These are phyloP conservation scores for Paraescarpia echinospica DNA, from an alignment of 1,140 invertebrate species.

Conservation along the genomic window DNA sequence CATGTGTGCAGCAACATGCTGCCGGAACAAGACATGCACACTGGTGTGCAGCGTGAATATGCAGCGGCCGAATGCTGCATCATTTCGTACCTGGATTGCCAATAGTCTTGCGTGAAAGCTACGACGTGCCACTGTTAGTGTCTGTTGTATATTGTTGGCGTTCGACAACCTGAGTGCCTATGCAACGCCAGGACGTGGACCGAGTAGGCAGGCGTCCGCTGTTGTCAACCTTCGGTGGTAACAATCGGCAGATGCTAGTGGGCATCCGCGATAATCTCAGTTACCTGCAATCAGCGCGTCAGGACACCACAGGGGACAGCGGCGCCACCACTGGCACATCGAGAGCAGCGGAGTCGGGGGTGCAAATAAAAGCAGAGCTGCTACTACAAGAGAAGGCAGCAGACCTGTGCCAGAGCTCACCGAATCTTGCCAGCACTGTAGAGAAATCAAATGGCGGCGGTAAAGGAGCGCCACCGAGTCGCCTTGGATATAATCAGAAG, in stretches of 20 bases:
- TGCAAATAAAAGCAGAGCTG: constrained; percentile 34
- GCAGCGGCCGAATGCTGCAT: not conserved
- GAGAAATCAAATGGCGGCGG: constrained; percentile 20
- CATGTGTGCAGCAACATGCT: not conserved
- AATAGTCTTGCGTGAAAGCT: not conserved
- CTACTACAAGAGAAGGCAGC: not conserved
- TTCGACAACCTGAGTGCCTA: not conserved
- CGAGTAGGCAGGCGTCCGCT: constrained; percentile 43
- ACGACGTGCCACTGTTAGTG: not conserved
- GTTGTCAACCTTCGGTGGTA: constrained; percentile 42
- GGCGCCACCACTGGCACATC: not conserved
- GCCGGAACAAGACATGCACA: not conserved
- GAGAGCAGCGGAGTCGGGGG: constrained; percentile 1
- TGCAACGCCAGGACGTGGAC: constrained; percentile 27
- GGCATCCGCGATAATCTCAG: constrained; percentile 51
- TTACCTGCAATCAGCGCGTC: constrained; percentile 36
- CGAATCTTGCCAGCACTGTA: constrained; percentile 33
- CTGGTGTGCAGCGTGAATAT: not conserved
- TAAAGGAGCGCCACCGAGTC: constrained; percentile 26
- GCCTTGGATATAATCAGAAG: constrained; percentile 73
- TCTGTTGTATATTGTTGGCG: not conserved
- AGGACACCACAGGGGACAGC: constrained; percentile 8
- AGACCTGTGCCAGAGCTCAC: constrained; percentile 42
- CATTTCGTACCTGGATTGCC: not conserved
- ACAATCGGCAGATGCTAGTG: constrained; percentile 52